Conservation (phyloP, 2,888 invertebrate genomes). For the Brachylomia viminalis region DNA sequence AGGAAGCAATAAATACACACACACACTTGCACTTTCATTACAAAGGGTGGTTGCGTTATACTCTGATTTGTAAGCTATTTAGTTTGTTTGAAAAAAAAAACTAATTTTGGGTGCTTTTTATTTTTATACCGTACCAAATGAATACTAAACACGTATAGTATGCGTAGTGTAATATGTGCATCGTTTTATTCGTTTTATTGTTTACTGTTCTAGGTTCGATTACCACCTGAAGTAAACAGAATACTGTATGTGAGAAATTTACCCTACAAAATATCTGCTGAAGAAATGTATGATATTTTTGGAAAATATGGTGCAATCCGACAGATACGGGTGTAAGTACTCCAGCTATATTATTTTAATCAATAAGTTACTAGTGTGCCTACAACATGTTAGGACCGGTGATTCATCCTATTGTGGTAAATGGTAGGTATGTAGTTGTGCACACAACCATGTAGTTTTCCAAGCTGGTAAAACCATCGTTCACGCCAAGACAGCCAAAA, state of each 20-base stretch:
- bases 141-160: too few species aligned
- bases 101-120: too few species aligned
- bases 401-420: not conserved
- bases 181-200: too few species aligned
- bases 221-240: constrained; percentile 99
- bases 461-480: not conserved
- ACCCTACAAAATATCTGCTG: constrained; percentile 99
- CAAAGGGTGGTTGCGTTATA: too few species aligned
- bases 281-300: constrained; percentile 99
- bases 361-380: not conserved
- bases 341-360: constrained; percentile 21
- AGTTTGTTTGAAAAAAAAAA: too few species aligned
- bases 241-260: constrained; percentile 99
- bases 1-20: too few species aligned
- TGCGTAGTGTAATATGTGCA: too few species aligned
- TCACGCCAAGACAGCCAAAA: not conserved
- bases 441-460: too few species aligned
- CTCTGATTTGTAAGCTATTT: too few species aligned
- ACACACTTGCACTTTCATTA: too few species aligned
- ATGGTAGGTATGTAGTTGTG: not conserved
- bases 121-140: too few species aligned
- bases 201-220: constrained; percentile 93
- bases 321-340: constrained; percentile 98
- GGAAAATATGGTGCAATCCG: constrained; percentile 99
- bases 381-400: not conserved